Evolutionary conservation across 2,888 invertebrate species (phyloP).

Genomic region (Nephrotoma appendiculata): DNA sequence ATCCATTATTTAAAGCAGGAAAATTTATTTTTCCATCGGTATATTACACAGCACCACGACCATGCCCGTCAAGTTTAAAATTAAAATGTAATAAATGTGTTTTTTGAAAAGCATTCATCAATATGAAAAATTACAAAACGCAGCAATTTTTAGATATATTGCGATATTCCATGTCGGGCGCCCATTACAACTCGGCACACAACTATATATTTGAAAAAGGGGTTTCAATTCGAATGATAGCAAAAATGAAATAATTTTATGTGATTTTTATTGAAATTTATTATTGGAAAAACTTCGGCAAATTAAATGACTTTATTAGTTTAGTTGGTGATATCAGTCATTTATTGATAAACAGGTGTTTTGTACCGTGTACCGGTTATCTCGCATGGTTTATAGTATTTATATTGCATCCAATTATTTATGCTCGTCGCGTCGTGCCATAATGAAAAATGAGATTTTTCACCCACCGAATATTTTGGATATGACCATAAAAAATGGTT

Average conservation of each 20-base stretch:
- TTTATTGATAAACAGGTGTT: not conserved
- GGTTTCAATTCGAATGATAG: not conserved
- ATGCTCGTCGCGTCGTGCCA: not conserved
- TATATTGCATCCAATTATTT: not conserved
- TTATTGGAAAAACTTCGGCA: not conserved
- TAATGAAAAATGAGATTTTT: not conserved
- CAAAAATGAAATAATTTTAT: not conserved
- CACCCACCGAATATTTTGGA: no score
- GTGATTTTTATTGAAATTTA: not conserved
- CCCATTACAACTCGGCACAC: not conserved
- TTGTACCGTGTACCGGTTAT: not conserved
- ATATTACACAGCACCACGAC: not conserved
- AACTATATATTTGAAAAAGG: not conserved
- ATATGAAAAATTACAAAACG: not conserved
- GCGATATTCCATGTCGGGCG: not conserved
- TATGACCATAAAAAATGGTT: not conserved
- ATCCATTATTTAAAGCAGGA: not conserved
- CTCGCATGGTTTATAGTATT: not conserved
- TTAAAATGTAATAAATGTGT: not conserved
- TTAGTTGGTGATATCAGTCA: not conserved
- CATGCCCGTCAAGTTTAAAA: not conserved
- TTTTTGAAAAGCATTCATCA: not conserved
- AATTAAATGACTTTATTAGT: not conserved
- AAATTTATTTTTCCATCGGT: not conserved
- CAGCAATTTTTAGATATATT: not conserved